A percentile compares a stretch with the other conserved stretches of the same genome.
These are phyloP conservation scores for Seira ritae DNA, from an alignment of 2,888 invertebrate species.

Conservation along the genomic window DNA sequence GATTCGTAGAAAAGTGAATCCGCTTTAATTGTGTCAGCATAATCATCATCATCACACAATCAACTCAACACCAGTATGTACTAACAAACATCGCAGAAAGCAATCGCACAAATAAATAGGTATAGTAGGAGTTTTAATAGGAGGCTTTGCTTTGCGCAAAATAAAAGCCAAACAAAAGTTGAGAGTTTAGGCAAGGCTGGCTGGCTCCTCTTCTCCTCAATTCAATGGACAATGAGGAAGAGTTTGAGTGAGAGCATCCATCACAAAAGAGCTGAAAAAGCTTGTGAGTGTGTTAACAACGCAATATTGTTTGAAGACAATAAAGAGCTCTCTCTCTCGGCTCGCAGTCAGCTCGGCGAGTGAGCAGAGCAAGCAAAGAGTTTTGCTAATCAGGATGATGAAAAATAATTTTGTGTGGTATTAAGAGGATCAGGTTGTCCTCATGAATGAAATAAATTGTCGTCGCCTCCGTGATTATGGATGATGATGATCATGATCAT, in stretches of 20 bases:
- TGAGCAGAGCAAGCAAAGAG: too few species aligned
- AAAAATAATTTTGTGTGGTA: slow-evolving; percentile 66
- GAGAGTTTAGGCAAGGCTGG: too few species aligned
- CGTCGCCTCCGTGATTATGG: slow-evolving; percentile 63
- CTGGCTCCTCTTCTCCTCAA: too few species aligned
- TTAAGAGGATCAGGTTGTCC: slow-evolving; percentile 68
- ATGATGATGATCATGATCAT: slow-evolving; percentile 52
- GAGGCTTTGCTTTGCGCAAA: too few species aligned
- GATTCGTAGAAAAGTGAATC: too few species aligned
- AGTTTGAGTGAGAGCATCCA: neutral
- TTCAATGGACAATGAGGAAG: neutral
- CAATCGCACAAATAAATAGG: too few species aligned
- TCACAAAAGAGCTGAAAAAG: slow-evolving; percentile 28
- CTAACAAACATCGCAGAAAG: too few species aligned
- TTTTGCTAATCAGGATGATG: slow-evolving; percentile 65
- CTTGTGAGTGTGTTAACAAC: slow-evolving; percentile 10
- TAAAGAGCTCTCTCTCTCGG: slow-evolving; percentile 53
- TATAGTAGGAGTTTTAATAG: too few species aligned
- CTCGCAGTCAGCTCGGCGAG: neutral
- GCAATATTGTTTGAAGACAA: slow-evolving; percentile 51
- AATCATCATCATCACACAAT: too few species aligned
- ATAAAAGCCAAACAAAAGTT: too few species aligned
- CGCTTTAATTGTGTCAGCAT: too few species aligned
- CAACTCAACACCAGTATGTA: too few species aligned
- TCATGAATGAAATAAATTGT: slow-evolving; percentile 67